A percentile compares a stretch with the other conserved stretches of the same genome.
Evolutionary conservation across 2,113 vertebrate species (phyloP).

Genomic region (Pholis gunnellus): DNA sequence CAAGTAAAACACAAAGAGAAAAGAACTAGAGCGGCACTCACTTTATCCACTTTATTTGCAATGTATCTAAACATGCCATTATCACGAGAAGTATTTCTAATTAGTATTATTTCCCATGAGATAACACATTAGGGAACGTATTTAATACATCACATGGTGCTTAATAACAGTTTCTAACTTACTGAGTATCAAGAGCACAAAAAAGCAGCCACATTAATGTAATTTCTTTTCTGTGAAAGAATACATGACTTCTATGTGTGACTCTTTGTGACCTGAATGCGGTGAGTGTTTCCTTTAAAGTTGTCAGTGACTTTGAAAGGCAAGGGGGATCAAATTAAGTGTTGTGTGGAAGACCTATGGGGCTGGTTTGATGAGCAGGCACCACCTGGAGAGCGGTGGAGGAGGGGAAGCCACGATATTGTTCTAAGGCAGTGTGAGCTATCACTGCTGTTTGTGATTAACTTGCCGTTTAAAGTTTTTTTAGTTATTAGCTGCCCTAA

Average conservation of each 20-base stretch:
- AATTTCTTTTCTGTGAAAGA: conserved; percentile 15
- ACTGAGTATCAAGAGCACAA: conserved; percentile 31
- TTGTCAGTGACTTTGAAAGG: conserved; percentile 71
- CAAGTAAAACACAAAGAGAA: conserved; percentile 77
- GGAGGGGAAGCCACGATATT: conserved; percentile 59
- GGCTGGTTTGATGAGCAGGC: conserved; percentile 63
- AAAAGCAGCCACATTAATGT: conserved; percentile 29
- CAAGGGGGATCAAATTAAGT: conserved; percentile 77
- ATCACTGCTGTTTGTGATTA: conserved; percentile 87
- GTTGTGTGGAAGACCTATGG: conserved; percentile 58
- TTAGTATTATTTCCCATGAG: conserved; percentile 77
- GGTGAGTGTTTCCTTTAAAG: conserved; percentile 58
- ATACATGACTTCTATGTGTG: conserved; percentile 30
- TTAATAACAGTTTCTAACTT: conserved; percentile 60
- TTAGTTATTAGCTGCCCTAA: conserved; percentile 82
- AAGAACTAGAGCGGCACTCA: conserved; percentile 73
- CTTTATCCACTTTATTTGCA: conserved; percentile 73
- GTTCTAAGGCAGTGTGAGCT: conserved; percentile 80
- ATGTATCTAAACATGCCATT: conserved; percentile 82
- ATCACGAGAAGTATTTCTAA: conserved; percentile 75
- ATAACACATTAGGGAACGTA: conserved; percentile 68
- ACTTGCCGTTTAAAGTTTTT: conserved; percentile 84
- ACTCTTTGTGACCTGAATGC: conserved; percentile 63
- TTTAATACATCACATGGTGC: conserved; percentile 64
- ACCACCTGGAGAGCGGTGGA: conserved; percentile 42